Percentiles rank a stretch among this genome's conserved stretches.
phyloP scores from a whole-genome alignment of 2,888 invertebrate species.

The Nymphalis polychloros region DNA sequence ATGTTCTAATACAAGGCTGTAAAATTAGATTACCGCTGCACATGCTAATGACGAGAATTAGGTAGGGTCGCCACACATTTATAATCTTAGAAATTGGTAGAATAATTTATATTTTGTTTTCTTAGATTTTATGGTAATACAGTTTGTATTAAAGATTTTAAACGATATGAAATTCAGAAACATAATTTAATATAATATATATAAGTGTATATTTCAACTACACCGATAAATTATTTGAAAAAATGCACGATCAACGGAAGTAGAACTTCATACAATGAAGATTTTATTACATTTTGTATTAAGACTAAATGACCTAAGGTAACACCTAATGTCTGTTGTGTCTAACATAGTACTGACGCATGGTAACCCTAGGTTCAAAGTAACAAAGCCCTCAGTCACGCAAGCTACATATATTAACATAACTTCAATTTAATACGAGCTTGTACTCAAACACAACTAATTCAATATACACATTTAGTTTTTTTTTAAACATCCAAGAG shows the following conservation, averaged over 20 bases:
- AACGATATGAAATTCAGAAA: too few relatives aligned
- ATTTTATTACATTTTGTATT: too few relatives aligned
- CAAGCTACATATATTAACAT: conserved; percentile 26
- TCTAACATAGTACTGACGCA: conserved; percentile 14
- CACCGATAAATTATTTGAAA: too few relatives aligned
- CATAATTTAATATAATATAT: too few relatives aligned
- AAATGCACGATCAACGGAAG: too few relatives aligned
- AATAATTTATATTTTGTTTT: background rate
- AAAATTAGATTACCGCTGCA: conserved; percentile 36
- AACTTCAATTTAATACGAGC: conserved; percentile 27
- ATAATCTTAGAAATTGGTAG: background rate
- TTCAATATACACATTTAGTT: conserved; percentile 24
- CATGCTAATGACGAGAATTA: conserved; percentile 35
- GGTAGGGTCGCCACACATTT: conserved; percentile 1
- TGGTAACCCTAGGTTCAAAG: conserved; percentile 20
- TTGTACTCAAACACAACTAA: conserved; percentile 19
- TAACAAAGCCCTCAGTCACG: conserved; percentile 35
- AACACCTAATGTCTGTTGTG: background rate
- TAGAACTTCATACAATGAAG: too few relatives aligned
- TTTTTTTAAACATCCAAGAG: conserved; percentile 17
- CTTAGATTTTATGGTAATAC: too few relatives aligned
- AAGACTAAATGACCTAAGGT: too few relatives aligned
- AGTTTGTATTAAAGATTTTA: too few relatives aligned
- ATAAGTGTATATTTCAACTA: too few relatives aligned
- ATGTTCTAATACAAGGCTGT: conserved; percentile 31